These are phyloP conservation scores for Chaetophractus vellerosus DNA, from an alignment of 2,797 vertebrate species.

Conservation along the genomic window DNA sequence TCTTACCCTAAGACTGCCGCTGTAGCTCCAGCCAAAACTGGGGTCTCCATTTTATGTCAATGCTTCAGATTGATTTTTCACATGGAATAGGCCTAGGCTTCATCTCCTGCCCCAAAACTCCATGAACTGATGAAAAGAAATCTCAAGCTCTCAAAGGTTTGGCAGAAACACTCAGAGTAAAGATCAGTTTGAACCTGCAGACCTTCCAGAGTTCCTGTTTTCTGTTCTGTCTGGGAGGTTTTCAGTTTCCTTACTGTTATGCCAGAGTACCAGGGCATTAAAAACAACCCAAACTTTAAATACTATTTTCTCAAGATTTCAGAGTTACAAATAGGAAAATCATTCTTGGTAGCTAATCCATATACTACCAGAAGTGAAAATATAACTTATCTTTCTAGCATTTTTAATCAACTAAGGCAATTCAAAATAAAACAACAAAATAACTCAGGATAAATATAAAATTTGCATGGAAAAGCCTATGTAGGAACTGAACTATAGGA, in stretches of 20 bases:
- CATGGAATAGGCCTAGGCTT: background rate
- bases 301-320: background rate
- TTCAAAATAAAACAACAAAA: conserved; percentile 41
- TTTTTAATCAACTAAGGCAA: conserved; percentile 42
- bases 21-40: background rate
- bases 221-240: background rate
- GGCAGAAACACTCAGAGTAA: background rate
- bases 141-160: background rate
- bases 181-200: background rate
- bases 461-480: background rate
- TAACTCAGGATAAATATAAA: conserved; percentile 28
- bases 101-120: background rate
- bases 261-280: background rate
- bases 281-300: background rate
- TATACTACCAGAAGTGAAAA: background rate
- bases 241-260: background rate
- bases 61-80: background rate
- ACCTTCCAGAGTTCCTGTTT: background rate
- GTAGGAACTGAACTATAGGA: background rate
- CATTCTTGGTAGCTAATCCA: background rate
- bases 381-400: background rate
- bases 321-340: background rate
- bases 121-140: background rate
- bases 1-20: too few species aligned
- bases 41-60: background rate